A percentile compares a stretch with the other conserved stretches of the same genome.
These are phyloP conservation scores for Pseudorhombus dupliciocellatus DNA, from an alignment of 2,113 vertebrate genomes.

Conservation along the genomic window DNA sequence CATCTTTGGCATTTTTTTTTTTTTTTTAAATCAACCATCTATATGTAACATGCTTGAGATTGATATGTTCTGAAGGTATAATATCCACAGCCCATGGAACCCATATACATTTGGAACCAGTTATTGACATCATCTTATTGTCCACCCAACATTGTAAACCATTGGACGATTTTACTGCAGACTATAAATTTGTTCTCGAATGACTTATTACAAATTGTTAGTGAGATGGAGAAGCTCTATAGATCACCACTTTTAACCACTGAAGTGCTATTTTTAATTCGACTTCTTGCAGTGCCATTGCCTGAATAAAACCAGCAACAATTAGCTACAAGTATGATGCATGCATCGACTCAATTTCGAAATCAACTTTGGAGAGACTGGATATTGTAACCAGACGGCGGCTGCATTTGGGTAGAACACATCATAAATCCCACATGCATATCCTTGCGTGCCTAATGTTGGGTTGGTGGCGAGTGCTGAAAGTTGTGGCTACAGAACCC, in stretches of 20 bases:
- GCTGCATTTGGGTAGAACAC: background rate
- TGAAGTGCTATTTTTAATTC: background rate
- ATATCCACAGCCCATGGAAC: no score
- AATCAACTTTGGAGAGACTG: background rate
- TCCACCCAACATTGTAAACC: no score
- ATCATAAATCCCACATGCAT: conserved; percentile 17
- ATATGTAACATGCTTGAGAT: no score
- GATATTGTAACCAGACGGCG: background rate
- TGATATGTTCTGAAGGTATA: no score
- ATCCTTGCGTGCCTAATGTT: conserved; percentile 12
- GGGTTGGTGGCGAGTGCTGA: conserved; percentile 14
- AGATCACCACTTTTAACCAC: background rate
- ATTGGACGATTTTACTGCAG: no score
- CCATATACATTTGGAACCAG: no score
- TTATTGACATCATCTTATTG: no score
- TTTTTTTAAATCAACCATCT: no score
- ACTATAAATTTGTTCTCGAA: no score
- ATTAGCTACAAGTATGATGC: background rate
- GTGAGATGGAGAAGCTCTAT: background rate
- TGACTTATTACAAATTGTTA: background rate
- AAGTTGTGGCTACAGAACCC: conserved; percentile 27
- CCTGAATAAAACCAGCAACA: conserved; percentile 25
- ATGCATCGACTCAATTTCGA: background rate
- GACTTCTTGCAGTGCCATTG: background rate
- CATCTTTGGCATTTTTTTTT: no score